A percentile compares a stretch with the other conserved stretches of the same genome.
Conservation (phyloP, 2,113 vertebrate species). For the Barnardius zonarius region DNA sequence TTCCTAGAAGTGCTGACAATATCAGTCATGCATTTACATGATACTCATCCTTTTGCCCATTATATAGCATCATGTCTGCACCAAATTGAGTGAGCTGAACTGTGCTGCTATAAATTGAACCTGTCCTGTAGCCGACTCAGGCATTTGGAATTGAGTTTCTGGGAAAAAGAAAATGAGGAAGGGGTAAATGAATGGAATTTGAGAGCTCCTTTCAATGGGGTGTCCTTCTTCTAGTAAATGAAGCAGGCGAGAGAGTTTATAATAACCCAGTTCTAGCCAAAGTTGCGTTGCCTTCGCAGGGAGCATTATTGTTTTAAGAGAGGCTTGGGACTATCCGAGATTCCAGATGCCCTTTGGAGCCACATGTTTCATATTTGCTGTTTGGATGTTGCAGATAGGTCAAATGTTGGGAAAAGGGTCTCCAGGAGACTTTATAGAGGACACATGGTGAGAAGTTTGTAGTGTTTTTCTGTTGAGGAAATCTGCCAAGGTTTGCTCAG, state of each 20-base stretch:
- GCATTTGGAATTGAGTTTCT: background rate
- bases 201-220: background rate
- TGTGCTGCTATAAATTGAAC: background rate
- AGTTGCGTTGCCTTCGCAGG: background rate
- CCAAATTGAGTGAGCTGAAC: background rate
- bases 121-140: background rate
- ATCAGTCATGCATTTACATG: slow-evolving; percentile 8
- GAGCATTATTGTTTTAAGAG: background rate
- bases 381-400: background rate
- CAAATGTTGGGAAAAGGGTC: background rate
- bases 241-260: background rate
- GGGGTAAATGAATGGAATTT: background rate
- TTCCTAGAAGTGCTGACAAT: slow-evolving; percentile 30
- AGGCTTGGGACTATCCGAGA: background rate
- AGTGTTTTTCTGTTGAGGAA: background rate
- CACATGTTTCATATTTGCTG: background rate
- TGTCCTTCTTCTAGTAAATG: background rate
- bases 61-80: background rate
- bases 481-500: background rate
- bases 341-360: background rate
- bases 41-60: slow-evolving; percentile 19
- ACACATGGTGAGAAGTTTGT: background rate
- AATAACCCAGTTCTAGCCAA: background rate
- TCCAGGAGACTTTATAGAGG: background rate
- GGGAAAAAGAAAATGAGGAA: background rate